Evolutionary conservation across 2,797 vertebrate species (phyloP).

Genomic region (Rhadinocentrus ornatus): DNA sequence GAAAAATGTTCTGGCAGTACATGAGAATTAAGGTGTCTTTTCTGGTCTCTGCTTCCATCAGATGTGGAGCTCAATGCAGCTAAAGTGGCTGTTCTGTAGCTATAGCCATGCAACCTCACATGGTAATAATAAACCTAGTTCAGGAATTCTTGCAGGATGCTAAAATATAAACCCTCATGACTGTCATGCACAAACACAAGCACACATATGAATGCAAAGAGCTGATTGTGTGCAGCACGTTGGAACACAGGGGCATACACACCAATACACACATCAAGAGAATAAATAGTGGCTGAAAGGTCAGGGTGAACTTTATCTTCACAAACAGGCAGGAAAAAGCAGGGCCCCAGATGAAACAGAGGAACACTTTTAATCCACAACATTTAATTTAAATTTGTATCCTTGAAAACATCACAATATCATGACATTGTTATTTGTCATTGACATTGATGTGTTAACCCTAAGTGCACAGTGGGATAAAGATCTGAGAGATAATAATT

Average conservation of each 20-base stretch:
- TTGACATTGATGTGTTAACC: constrained; percentile 47
- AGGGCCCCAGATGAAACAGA: constrained; percentile 75
- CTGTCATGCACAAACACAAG: constrained; percentile 34
- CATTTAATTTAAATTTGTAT: constrained; percentile 55
- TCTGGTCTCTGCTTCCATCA: constrained; percentile 21
- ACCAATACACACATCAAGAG: constrained; percentile 79
- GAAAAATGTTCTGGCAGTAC: constrained; percentile 44
- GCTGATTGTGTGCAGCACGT: constrained; percentile 56
- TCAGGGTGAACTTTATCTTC: constrained; percentile 85
- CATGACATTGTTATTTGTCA: constrained; percentile 45
- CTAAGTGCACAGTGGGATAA: constrained; percentile 22
- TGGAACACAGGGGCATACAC: constrained; percentile 58
- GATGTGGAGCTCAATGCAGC: constrained; percentile 29
- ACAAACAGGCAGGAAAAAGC: constrained; percentile 74
- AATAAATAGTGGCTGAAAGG: constrained; percentile 81
- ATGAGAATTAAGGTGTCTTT: constrained; percentile 52
- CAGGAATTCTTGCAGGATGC: constrained; percentile 60
- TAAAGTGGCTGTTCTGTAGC: constrained; percentile 52
- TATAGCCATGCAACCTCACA: constrained; percentile 46
- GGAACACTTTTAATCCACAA: constrained; percentile 71
- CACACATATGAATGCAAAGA: constrained; percentile 48
- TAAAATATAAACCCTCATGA: constrained; percentile 55
- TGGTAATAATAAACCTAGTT: constrained; percentile 32
- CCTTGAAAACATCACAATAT: constrained; percentile 43
- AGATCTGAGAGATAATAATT: constrained; percentile 36